Conservation (phyloP, 2,797 vertebrate species). For the Darevskia nairensis region DNA sequence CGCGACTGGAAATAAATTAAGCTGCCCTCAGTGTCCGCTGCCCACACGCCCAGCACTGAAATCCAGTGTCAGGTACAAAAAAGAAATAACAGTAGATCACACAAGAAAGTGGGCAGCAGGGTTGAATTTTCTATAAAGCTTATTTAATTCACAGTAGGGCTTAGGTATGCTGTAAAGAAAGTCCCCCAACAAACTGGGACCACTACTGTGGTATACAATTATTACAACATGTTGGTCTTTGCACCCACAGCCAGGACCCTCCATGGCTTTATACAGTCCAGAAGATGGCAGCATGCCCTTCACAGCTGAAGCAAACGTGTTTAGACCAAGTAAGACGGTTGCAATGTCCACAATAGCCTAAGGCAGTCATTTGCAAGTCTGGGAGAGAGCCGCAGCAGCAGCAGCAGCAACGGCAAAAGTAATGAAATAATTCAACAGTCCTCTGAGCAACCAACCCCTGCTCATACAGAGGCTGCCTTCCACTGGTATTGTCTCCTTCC, state of each 20-base stretch:
- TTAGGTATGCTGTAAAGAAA: not conserved
- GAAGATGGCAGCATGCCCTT: not conserved
- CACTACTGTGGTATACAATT: not conserved
- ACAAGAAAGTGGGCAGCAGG: conserved; percentile 11
- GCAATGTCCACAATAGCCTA: not conserved
- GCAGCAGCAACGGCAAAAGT: too few relatives aligned
- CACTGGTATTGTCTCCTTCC: not conserved
- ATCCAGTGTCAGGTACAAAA: conserved; percentile 50
- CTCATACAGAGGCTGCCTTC: not conserved
- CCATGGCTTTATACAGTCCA: not conserved
- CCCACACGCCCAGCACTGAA: conserved; percentile 46
- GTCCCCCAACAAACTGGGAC: not conserved
- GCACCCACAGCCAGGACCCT: not conserved
- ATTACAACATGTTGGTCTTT: not conserved
- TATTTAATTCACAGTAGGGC: not conserved
- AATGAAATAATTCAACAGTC: not conserved
- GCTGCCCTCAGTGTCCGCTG: conserved; percentile 65
- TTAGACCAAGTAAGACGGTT: not conserved
- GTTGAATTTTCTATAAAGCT: not conserved
- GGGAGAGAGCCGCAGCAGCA: too few relatives aligned
- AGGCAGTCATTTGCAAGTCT: too few relatives aligned
- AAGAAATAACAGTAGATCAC: conserved; percentile 47
- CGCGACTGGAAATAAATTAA: conserved; percentile 75
- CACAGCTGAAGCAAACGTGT: not conserved
- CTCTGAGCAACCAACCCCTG: not conserved